A percentile compares a stretch with the other conserved stretches of the same genome.
Conservation (phyloP, 2,113 vertebrate species). For the Abramis brama region DNA sequence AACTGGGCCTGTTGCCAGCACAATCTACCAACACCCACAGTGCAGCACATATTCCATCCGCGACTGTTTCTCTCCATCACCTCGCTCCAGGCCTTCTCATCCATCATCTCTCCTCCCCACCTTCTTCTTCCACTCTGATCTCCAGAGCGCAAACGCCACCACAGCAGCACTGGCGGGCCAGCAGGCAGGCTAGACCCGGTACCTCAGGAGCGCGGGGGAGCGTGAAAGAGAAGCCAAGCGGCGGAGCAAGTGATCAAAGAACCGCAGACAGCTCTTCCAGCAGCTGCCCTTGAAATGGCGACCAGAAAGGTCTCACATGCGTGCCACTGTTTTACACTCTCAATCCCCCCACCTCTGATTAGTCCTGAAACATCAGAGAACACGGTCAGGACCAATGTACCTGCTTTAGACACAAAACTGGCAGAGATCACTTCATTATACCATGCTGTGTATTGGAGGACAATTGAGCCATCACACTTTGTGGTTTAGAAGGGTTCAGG, state of each 20-base stretch:
- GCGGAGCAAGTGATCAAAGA: constrained; percentile 48
- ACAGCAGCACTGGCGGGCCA: constrained; percentile 35
- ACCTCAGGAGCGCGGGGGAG: constrained; percentile 1
- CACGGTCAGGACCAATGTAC: constrained; percentile 46
- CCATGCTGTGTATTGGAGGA: neutral
- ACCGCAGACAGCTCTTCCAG: constrained; percentile 50
- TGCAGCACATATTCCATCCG: constrained; percentile 45
- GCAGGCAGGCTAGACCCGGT: constrained; percentile 21
- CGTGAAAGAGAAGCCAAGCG: constrained; percentile 30
- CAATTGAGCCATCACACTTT: constrained; percentile 9
- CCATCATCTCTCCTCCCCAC: constrained; percentile 50
- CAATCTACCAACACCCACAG: constrained; percentile 46
- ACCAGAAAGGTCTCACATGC: constrained; percentile 31
- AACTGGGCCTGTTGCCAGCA: neutral
- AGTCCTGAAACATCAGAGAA: constrained; percentile 58
- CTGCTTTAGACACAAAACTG: constrained; percentile 55
- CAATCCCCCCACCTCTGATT: constrained; percentile 62
- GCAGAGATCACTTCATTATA: neutral
- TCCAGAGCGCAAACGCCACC: constrained; percentile 22
- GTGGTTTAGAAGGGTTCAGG: constrained; percentile 13
- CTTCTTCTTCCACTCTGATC: constrained; percentile 47
- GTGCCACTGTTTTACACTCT: constrained; percentile 41
- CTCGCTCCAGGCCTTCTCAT: constrained; percentile 49
- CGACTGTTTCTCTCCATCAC: constrained; percentile 45
- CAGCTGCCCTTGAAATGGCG: constrained; percentile 46